Percentiles rank a stretch among this genome's conserved stretches.
Evolutionary conservation across 2,113 vertebrate genomes (phyloP).

Genomic region (Pseudorectes ferrugineus): DNA sequence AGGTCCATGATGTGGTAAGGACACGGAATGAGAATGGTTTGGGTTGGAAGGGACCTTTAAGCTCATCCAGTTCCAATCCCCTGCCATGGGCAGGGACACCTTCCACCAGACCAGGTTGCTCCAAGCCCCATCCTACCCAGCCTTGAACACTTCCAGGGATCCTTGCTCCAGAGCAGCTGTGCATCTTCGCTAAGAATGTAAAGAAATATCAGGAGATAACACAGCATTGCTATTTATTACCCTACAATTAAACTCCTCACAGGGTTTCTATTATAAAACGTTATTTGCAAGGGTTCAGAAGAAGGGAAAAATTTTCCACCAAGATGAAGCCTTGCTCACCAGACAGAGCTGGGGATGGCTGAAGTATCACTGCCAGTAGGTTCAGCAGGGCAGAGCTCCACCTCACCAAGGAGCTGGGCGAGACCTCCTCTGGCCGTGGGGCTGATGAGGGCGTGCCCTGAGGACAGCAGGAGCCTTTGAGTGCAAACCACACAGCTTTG

Average conservation of each 20-base stretch:
- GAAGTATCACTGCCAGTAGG: background rate
- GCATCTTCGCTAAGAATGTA: background rate
- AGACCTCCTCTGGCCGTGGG: background rate
- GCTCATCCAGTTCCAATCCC: background rate
- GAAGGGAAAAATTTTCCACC: slow-evolving; percentile 54
- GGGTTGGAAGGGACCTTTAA: background rate
- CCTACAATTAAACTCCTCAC: slow-evolving; percentile 67
- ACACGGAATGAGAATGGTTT: background rate
- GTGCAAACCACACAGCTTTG: background rate
- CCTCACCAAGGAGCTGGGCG: background rate
- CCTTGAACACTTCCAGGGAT: background rate
- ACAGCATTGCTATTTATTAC: slow-evolving; percentile 67
- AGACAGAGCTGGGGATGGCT: background rate
- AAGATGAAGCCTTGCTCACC: background rate
- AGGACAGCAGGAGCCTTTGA: background rate
- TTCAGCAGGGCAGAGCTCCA: background rate
- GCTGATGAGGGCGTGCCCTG: background rate
- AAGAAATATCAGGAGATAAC: slow-evolving; percentile 61
- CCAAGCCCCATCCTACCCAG: background rate
- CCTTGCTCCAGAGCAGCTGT: slow-evolving; percentile 26
- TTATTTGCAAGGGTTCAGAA: slow-evolving; percentile 56
- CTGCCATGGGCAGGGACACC: background rate
- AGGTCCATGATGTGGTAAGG: background rate
- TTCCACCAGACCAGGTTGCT: background rate
- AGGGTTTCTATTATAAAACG: slow-evolving; percentile 50